Percentiles rank a stretch among this genome's conserved stretches.
Evolutionary conservation across 2,888 invertebrate species (phyloP).

Genomic region (Laothoe populi): DNA sequence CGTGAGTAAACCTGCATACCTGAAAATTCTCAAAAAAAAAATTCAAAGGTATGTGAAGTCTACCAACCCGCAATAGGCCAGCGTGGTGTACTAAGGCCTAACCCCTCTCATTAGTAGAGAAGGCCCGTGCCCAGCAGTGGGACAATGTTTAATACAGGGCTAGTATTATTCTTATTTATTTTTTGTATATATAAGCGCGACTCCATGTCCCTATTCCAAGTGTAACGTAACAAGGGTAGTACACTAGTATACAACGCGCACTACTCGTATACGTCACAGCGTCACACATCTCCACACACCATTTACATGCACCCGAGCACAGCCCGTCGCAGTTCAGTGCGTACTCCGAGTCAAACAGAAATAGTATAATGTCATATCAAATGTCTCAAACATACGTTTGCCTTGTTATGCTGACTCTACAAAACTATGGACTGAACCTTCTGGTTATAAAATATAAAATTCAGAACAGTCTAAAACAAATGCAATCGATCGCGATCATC

Average conservation of each 20-base stretch:
- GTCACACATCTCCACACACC: conserved; percentile 80
- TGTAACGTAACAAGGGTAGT: conserved; percentile 64
- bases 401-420: conserved; percentile 18
- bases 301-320: conserved; percentile 79
- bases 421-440: not conserved
- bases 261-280: conserved; percentile 65
- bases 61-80: too few relatives aligned
- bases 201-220: conserved; percentile 47
- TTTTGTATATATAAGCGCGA: conserved; percentile 33
- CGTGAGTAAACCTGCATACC: too few relatives aligned
- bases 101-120: too few relatives aligned
- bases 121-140: too few relatives aligned
- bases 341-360: conserved; percentile 63
- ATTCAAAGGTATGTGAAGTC: too few relatives aligned
- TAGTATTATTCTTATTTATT: not conserved
- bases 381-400: conserved; percentile 51
- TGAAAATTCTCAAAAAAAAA: too few relatives aligned
- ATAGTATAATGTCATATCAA: conserved; percentile 81
- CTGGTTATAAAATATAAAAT: not conserved
- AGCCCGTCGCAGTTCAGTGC: conserved; percentile 60
- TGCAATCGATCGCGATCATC: too few relatives aligned
- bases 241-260: conserved; percentile 54
- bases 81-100: too few relatives aligned
- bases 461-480: too few relatives aligned
- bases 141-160: too few relatives aligned